Evolutionary conservation across 92 coral and sea anemone genomes (phyloP).

Genomic region (Epizoanthus rinbou): DNA sequence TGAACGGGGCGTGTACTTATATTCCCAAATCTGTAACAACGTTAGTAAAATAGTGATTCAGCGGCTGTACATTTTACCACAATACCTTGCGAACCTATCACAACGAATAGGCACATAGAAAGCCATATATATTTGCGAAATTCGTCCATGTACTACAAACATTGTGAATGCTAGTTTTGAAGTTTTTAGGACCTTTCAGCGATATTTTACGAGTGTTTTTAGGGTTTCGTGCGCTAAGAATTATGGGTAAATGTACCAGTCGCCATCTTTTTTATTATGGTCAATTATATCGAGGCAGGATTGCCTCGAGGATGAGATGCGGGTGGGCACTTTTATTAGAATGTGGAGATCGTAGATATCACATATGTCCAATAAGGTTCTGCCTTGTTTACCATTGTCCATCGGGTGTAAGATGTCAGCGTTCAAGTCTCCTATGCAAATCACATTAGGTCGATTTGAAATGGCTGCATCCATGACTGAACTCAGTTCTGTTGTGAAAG

Average conservation of each 20-base stretch:
- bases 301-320: constrained; percentile 38
- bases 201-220: too few species aligned
- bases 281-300: constrained; percentile 45
- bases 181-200: too few species aligned
- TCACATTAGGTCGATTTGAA: constrained; percentile 26
- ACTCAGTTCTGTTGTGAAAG: background rate
- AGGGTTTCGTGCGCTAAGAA: too few species aligned
- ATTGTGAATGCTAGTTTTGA: too few species aligned
- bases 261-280: too few species aligned
- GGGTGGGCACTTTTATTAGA: constrained; percentile 51
- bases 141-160: too few species aligned
- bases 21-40: constrained; percentile 18
- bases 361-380: too few species aligned
- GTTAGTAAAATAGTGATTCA: background rate
- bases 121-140: too few species aligned
- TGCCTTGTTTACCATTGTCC: constrained; percentile 38
- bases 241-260: constrained; percentile 33
- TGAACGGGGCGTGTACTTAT: constrained; percentile 36
- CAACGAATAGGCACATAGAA: too few species aligned
- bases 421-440: constrained; percentile 51
- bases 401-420: constrained; percentile 47
- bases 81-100: too few species aligned
- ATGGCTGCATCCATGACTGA: constrained; percentile 17
- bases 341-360: constrained; percentile 28
- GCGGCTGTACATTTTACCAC: background rate